These are phyloP conservation scores for Sebastes diaconus DNA, from an alignment of 2,797 vertebrate genomes.

Conservation along the genomic window DNA sequence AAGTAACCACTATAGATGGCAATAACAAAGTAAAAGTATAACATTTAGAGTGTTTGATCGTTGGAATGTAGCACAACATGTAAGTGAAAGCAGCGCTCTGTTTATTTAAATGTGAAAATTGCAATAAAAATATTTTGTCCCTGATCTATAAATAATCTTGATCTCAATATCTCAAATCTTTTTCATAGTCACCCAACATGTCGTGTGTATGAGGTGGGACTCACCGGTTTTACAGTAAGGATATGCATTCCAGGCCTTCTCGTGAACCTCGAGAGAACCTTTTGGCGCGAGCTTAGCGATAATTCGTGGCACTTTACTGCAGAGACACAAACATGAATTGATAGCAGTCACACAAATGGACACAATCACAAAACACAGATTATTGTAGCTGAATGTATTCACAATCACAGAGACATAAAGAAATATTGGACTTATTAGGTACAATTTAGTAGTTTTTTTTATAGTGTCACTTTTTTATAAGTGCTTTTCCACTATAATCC, in stretches of 20 bases:
- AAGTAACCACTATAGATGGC: too few species aligned
- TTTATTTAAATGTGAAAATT: too few species aligned
- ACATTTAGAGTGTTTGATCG: background rate
- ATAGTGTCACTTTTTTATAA: too few species aligned
- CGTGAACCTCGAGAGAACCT: slow-evolving; percentile 90
- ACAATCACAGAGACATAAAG: too few species aligned
- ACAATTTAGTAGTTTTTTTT: too few species aligned
- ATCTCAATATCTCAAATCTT: too few species aligned
- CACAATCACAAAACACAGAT: background rate
- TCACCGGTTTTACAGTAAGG: slow-evolving; percentile 96
- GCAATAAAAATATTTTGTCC: too few species aligned
- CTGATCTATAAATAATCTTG: too few species aligned
- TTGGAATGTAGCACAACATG: background rate
- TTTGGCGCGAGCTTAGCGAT: slow-evolving; percentile 89
- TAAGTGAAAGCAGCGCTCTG: too few species aligned
- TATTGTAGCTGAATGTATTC: too few species aligned
- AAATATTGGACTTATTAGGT: too few species aligned
- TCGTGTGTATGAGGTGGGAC: slow-evolving; percentile 36
- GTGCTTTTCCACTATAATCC: background rate
- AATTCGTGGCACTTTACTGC: slow-evolving; percentile 92
- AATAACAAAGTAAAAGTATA: background rate
- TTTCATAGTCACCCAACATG: background rate
- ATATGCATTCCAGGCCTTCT: slow-evolving; percentile 98
- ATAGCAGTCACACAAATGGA: background rate
- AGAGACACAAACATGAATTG: slow-evolving; percentile 31